Evolutionary conservation across 2,113 vertebrate species (phyloP).

Genomic region (Fulica atra): DNA sequence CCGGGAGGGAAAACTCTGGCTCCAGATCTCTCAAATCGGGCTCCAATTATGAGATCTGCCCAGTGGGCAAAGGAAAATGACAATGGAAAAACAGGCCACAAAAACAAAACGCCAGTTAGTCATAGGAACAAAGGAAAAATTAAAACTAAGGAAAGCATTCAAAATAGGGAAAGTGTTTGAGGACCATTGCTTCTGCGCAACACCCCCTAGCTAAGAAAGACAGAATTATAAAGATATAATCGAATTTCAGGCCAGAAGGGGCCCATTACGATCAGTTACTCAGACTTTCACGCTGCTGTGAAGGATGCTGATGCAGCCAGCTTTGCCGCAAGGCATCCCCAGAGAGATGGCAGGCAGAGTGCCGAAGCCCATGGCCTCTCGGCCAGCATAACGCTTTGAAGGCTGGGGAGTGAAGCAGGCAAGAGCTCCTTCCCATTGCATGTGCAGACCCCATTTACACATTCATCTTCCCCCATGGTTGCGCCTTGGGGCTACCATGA

Average conservation of each 20-base stretch:
- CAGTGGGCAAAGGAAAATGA: not conserved
- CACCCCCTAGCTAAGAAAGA: not conserved
- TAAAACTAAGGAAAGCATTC: not conserved
- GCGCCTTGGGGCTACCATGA: not conserved
- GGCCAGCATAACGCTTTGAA: rapidly evolving
- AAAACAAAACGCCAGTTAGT: not conserved
- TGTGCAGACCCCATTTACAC: rapidly evolving
- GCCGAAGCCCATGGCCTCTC: rapidly evolving
- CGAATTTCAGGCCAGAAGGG: not conserved
- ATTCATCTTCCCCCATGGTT: rapidly evolving
- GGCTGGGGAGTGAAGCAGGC: not conserved
- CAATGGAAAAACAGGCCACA: not conserved
- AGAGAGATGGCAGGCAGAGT: not conserved
- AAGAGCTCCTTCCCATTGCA: rapidly evolving
- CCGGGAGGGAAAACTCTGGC: not conserved
- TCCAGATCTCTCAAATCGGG: not conserved
- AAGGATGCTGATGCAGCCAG: constrained; percentile 13
- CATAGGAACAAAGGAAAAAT: not conserved
- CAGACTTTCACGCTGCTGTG: not conserved
- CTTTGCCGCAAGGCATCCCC: not conserved
- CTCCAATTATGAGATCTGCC: not conserved
- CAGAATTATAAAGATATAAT: not conserved
- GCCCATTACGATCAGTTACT: not conserved
- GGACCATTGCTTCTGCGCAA: not conserved
- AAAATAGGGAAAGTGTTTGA: not conserved